Base-by-base conservation (phyloP, 2,113 vertebrate genomes). In the Collichthys lucidus region DNA sequence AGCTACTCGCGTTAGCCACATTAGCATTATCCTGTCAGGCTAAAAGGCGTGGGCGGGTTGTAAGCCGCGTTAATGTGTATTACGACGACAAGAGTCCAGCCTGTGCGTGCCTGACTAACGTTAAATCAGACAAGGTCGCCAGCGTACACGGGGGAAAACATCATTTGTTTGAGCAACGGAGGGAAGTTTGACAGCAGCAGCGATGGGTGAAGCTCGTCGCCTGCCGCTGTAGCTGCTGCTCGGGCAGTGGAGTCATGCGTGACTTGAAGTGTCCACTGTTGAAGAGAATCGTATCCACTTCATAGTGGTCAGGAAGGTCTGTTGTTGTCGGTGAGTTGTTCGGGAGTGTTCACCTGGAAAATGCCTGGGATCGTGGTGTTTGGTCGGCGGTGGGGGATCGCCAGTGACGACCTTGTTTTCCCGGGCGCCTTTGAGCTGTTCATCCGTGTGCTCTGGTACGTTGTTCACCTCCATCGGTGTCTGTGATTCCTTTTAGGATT, bases 321-420 rank as follows among this genome's bases (percentile, higher is more conserved):
- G 6, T 42, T 17, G 11, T 7, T 22, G 4, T 47, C 74, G 1
- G n/a, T n/a, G 60, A 53, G 47, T 22, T 8, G 55, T 50, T 5
- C 47, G 8, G 2, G 20, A 65, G 26, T 5, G 8, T 46, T 56
- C 0, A 53, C 5, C 53, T n/a, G 29, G 74, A 88, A 20, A 6
- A 99, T 99, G 97, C 97, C 98, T 6, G 98, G 97, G 0, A 87
- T 98, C 90, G 95, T 98, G 72, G 92, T 94, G 16, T 97, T 98
- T 70, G 97, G 97, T 42, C 93, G 98, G 87, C 97, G 98, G 66
- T 99, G 98, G 98, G 95, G 95, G 16, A 96, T 99, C 22, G 97
- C 96, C 84, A 98, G 97, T 73, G 98, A 99, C 65, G 98, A 99
- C 82, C 91, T 99, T n/a, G 97, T 99, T 4, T 96, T 99, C 61